Percentiles rank a stretch among this genome's conserved stretches.
These are phyloP conservation scores for Periophthalmus modestus DNA, from an alignment of 2,113 vertebrate genomes.

Conservation along the genomic window DNA sequence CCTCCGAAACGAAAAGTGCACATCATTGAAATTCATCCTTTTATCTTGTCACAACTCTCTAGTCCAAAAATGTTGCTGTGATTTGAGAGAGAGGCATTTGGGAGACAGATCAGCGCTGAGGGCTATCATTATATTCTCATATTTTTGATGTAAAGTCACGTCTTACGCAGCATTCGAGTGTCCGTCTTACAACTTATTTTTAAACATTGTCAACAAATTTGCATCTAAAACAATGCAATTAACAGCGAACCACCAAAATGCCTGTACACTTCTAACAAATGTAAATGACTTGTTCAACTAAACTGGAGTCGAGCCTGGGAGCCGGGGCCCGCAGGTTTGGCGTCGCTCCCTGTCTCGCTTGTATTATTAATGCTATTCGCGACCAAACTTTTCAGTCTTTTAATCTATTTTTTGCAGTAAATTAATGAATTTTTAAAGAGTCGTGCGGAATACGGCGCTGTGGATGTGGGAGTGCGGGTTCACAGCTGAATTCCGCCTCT, in stretches of 20 bases:
- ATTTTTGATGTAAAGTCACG: constrained; percentile 51
- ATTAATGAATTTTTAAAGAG: constrained; percentile 80
- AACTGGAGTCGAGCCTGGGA: constrained; percentile 66
- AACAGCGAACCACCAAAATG: constrained; percentile 69
- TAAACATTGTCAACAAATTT: constrained; percentile 71
- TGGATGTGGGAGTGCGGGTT: constrained; percentile 62
- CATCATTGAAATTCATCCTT: constrained; percentile 69
- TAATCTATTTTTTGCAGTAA: constrained; percentile 80
- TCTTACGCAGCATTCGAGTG: constrained; percentile 45
- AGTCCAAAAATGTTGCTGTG: constrained; percentile 47
- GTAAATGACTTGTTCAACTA: constrained; percentile 75
- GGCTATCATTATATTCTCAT: constrained; percentile 44
- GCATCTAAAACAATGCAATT: constrained; percentile 75
- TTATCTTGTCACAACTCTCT: constrained; percentile 67
- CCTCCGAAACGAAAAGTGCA: constrained; percentile 50
- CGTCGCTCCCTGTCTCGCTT: constrained; percentile 60
- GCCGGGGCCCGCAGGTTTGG: constrained; percentile 66
- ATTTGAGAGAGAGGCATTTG: constrained; percentile 58
- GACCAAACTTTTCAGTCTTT: constrained; percentile 77
- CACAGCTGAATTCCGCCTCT: constrained; percentile 67
- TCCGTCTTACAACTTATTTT: constrained; percentile 55
- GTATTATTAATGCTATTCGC: constrained; percentile 79
- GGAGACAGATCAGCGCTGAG: constrained; percentile 58
- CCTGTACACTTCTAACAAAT: constrained; percentile 73
- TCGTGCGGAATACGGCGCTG: constrained; percentile 66